These are phyloP conservation scores for Trypoxylon attenuatum DNA, from an alignment of 2,888 invertebrate species.

Conservation along the genomic window DNA sequence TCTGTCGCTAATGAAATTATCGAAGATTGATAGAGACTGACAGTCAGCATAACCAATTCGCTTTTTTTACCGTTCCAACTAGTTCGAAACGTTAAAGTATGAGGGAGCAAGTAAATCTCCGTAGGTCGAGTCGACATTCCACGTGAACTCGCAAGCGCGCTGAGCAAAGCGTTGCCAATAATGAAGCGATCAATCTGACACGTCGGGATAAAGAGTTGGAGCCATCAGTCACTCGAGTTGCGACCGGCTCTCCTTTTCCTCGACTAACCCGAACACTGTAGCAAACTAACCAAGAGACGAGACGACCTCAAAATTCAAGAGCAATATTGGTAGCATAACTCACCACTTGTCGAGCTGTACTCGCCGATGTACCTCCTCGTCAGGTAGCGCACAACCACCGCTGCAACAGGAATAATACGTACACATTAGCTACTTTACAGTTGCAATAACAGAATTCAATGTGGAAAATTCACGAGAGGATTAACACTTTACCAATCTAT, in stretches of 20 bases:
- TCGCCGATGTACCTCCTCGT: slow-evolving; percentile 88
- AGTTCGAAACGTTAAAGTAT: too few relatives aligned
- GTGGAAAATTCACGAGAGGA: neutral
- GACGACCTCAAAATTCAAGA: too few relatives aligned
- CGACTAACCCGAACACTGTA: too few relatives aligned
- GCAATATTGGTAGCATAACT: slow-evolving; percentile 70
- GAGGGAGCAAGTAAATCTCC: too few relatives aligned
- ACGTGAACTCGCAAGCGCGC: neutral
- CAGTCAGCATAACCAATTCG: too few relatives aligned
- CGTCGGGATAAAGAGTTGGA: slow-evolving; percentile 49
- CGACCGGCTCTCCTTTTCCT: too few relatives aligned
- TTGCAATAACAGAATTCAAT: too few relatives aligned
- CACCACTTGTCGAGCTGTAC: slow-evolving; percentile 87
- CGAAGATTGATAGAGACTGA: too few relatives aligned
- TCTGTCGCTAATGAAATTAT: too few relatives aligned
- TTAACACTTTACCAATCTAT: neutral
- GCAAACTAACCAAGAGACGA: neutral
- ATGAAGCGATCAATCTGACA: slow-evolving; percentile 52
- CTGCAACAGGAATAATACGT: slow-evolving; percentile 77
- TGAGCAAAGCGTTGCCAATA: slow-evolving; percentile 35
- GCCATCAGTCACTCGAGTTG: slow-evolving; percentile 23
- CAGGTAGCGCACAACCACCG: slow-evolving; percentile 86
- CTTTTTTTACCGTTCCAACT: too few relatives aligned
- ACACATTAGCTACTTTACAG: slow-evolving; percentile 9
- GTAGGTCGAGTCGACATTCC: slow-evolving; percentile 1